Evolutionary conservation across 2,797 vertebrate genomes (phyloP).

Genomic region (Etheostoma nigrum): DNA sequence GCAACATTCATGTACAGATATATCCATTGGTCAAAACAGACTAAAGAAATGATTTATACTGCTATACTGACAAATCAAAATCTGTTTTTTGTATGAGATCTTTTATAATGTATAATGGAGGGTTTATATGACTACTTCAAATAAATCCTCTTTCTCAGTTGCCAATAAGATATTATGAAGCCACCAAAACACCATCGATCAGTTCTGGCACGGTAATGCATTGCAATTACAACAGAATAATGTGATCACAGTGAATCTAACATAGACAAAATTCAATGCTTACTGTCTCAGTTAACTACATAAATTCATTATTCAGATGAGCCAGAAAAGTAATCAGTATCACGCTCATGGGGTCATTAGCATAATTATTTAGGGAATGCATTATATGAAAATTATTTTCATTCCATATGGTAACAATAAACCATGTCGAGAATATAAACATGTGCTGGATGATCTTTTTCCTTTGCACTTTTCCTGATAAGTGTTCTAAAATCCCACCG

Average conservation of each 20-base stretch:
- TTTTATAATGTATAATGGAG: constrained; percentile 48
- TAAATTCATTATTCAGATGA: constrained; percentile 76
- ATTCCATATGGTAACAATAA: constrained; percentile 61
- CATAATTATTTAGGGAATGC: constrained; percentile 62
- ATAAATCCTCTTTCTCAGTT: constrained; percentile 47
- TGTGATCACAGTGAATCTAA: constrained; percentile 57
- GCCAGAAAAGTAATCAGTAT: constrained; percentile 71
- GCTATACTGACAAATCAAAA: constrained; percentile 19
- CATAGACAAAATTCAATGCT: constrained; percentile 60
- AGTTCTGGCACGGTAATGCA: constrained; percentile 41
- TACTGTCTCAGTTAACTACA: constrained; percentile 67
- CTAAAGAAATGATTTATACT: constrained; percentile 11
- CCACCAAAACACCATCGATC: constrained; percentile 62
- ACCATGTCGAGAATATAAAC: constrained; percentile 42
- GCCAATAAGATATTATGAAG: constrained; percentile 51
- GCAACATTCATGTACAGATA: constrained; percentile 1
- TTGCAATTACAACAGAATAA: constrained; percentile 63
- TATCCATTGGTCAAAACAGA: constrained; percentile 22
- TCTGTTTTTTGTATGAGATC: constrained; percentile 20
- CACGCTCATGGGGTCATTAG: constrained; percentile 60
- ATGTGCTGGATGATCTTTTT: constrained; percentile 8
- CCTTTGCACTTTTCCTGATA: not conserved
- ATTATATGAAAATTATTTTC: constrained; percentile 64
- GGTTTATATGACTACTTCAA: constrained; percentile 49
- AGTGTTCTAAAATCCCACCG: constrained; percentile 20